Conservation (phyloP, 2,888 invertebrate species). For the Camptogramma bilineatum region DNA sequence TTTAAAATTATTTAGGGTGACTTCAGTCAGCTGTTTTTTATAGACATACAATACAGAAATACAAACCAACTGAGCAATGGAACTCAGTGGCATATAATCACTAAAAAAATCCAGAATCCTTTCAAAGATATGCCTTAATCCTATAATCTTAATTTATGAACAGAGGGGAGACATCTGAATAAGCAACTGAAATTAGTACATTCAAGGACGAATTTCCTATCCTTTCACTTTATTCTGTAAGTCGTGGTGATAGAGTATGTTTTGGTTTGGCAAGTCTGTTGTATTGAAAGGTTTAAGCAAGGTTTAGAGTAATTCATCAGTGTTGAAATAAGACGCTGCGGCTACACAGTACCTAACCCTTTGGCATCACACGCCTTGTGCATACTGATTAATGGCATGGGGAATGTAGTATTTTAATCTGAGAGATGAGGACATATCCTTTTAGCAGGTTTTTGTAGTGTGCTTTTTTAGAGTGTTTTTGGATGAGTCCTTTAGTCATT, state of each 20-base stretch:
- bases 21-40: background rate
- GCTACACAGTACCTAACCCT: slow-evolving; percentile 51
- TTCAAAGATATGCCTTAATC: slow-evolving; percentile 60
- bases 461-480: too few species aligned
- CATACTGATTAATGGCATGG: slow-evolving; percentile 52
- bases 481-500: too few species aligned
- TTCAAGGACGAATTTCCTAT: slow-evolving; percentile 48
- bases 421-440: background rate
- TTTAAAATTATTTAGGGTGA: background rate
- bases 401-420: slow-evolving; percentile 9
- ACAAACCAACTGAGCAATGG: background rate
- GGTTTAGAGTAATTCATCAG: slow-evolving; percentile 38
- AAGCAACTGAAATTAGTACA: slow-evolving; percentile 66
- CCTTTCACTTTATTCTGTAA: slow-evolving; percentile 8
- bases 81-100: background rate
- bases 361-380: slow-evolving; percentile 44
- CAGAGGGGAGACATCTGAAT: slow-evolving; percentile 67
- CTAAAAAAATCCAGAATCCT: slow-evolving; percentile 32
- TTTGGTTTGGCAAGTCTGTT: slow-evolving; percentile 14
- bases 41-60: background rate
- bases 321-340: slow-evolving; percentile 58
- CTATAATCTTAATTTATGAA: slow-evolving; percentile 71
- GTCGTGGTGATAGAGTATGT: slow-evolving; percentile 13
- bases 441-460: background rate
- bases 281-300: slow-evolving; percentile 25